Base-by-base conservation (phyloP, 2,797 vertebrate genomes). In the Channa striata region DNA sequence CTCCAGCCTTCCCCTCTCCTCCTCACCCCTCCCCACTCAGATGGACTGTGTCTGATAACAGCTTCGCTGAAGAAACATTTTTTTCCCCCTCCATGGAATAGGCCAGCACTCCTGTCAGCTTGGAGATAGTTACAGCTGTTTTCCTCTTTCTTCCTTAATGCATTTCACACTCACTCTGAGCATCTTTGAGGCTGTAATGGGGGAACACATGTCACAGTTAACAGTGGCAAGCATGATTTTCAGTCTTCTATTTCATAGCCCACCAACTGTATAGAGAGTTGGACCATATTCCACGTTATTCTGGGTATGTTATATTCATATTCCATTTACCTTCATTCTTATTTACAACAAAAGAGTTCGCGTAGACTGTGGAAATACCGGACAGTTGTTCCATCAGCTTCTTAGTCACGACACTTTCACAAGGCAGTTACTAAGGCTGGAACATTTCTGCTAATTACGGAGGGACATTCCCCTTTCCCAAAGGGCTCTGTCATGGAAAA, bases 361-460 rank as follows among this genome's bases (percentile, higher is more conserved):
- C 42, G 37, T 74, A 71, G 65, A 46, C 64, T 51, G 53, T 77
- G 74, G 68, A 83, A 79, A 82, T 76, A 40, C 64, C 49, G 67
- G 68, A 70, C 69, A 66, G 67, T 83, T 78, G 57, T 62, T 80
- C 71, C 62, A 40, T 75, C 58, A 61, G 66, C 51, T 77, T 85
- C 77, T 81, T 87, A 83, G 80, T 87, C 76, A 72, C 71, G 25
- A 77, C 74, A 74, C 78, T 81, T 87, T 88, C 63, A 80, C 58
- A 49, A 82, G 72, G 76, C 72, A 51, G 76, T 76, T 72, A 78
- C 84, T 25, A 69, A 62, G 78, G 70, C 68, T 72, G 48, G 50
- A 85, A 84, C 81, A 88, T 87, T 82, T 82, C 80, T 79, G 65
- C 76, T 90, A 87, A 89, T 90, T 82, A 90, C 84, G 84, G 65